A percentile compares a stretch with the other conserved stretches of the same genome.
Conservation (phyloP, 2,113 vertebrate genomes). For the Bungarus multicinctus region DNA sequence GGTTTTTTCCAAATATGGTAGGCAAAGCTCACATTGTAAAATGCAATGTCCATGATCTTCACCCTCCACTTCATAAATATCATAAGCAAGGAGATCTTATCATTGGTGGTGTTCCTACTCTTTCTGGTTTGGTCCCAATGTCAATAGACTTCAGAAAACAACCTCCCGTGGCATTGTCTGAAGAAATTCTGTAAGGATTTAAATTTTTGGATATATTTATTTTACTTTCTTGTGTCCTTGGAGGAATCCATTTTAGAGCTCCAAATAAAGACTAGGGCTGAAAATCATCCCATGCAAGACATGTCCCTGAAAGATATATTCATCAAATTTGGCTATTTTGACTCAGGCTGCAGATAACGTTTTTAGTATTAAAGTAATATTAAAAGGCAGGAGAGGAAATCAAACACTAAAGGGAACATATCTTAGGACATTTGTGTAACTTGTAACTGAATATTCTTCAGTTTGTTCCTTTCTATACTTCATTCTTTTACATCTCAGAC, state of each 20-base stretch:
- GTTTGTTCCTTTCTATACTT: neutral
- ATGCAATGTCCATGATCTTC: neutral
- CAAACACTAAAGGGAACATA: neutral
- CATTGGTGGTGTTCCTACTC: neutral
- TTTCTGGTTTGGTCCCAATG: neutral
- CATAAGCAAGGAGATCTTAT: neutral
- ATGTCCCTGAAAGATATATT: neutral
- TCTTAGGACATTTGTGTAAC: neutral
- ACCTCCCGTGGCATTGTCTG: neutral
- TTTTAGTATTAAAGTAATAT: neutral
- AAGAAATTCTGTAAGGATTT: neutral
- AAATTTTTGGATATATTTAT: neutral
- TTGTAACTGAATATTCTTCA: neutral
- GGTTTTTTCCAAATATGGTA: neutral
- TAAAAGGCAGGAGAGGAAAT: fast-evolving
- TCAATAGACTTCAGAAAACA: neutral
- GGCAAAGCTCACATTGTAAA: neutral
- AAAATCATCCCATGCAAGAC: neutral
- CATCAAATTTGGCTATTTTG: neutral
- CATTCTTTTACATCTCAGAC: neutral
- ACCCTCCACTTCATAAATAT: neutral
- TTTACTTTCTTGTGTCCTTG: neutral
- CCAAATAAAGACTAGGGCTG: neutral
- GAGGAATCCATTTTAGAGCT: neutral
- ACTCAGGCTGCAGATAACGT: neutral